phyloP scores from a whole-genome alignment of 2,888 invertebrate species.

The Criorhina ranunculi region DNA sequence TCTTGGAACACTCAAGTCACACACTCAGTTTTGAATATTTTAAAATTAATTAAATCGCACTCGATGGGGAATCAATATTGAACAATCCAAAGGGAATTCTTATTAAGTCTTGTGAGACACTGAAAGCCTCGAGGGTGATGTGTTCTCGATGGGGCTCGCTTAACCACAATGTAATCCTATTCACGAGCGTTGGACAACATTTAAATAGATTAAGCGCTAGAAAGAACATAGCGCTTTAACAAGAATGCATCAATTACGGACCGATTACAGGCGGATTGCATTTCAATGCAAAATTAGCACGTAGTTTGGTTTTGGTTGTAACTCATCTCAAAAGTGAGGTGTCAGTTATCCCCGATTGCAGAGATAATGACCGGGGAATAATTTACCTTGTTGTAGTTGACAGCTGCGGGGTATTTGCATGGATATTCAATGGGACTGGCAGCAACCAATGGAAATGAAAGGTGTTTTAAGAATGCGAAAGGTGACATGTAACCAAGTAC shows the following conservation, averaged over 20 bases:
- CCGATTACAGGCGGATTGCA: constrained; percentile 16
- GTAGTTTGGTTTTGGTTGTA: constrained; percentile 54
- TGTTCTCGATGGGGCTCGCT: too few species aligned
- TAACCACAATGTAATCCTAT: constrained; percentile 48
- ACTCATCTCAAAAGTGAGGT: constrained; percentile 32
- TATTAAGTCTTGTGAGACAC: neutral
- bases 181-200: constrained; percentile 27
- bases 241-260: constrained; percentile 9
- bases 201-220: constrained; percentile 28
- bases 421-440: neutral
- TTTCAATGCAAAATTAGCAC: constrained; percentile 58
- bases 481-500: too few species aligned
- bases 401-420: neutral
- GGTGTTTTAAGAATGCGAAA: too few species aligned
- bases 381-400: neutral
- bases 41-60: constrained; percentile 8
- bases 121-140: neutral
- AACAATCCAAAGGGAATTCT: neutral
- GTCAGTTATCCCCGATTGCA: constrained; percentile 38
- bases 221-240: neutral
- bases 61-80: too few species aligned
- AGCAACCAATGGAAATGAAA: too few species aligned
- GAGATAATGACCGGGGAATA: constrained; percentile 8
- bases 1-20: neutral
- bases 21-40: constrained; percentile 14